A percentile compares a stretch with the other conserved stretches of the same genome.
Conservation (phyloP, 2,113 vertebrate genomes). For the Pomatostomus ruficeps region DNA sequence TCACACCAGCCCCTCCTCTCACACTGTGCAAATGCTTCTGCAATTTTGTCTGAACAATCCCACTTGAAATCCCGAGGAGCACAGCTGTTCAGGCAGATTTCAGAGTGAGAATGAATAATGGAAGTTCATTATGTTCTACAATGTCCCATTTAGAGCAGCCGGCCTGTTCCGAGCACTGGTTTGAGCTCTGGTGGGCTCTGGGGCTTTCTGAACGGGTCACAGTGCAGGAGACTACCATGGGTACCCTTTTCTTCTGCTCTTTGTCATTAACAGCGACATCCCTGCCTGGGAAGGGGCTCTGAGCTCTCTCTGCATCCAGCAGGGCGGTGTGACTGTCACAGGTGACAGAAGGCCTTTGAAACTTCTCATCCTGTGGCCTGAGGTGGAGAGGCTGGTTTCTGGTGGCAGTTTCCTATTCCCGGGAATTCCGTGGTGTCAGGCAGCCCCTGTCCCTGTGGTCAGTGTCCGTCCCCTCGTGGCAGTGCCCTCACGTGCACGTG, state of each 20-base stretch:
- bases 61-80: background rate
- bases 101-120: background rate
- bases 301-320: background rate
- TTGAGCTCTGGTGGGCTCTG: background rate
- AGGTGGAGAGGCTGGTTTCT: background rate
- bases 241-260: background rate
- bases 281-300: background rate
- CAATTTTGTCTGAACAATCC: background rate
- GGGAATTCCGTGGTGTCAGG: background rate
- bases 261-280: background rate
- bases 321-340: background rate
- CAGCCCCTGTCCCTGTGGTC: accelerated
- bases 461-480: background rate
- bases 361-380: background rate
- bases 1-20: background rate
- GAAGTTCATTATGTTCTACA: background rate
- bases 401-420: background rate
- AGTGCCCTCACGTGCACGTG: accelerated
- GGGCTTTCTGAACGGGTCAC: background rate
- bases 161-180: background rate
- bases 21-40: background rate
- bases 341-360: background rate
- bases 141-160: background rate
- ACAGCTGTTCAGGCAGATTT: background rate
- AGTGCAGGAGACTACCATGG: accelerated